Base-by-base conservation (phyloP, 2,113 vertebrate species). In the Pseudopipra pipra region DNA sequence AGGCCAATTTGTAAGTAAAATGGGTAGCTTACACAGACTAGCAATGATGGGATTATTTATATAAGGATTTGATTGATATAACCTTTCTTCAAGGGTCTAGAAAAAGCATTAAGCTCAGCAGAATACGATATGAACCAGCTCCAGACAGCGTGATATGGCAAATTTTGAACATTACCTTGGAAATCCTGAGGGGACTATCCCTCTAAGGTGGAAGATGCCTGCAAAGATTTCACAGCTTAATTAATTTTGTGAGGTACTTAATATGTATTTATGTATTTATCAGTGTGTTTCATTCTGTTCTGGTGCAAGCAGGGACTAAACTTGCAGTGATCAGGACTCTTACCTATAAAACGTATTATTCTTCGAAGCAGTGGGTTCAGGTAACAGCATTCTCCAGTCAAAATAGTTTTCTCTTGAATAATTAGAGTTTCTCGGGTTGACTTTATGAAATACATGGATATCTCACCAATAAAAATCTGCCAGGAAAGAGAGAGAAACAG, bases 351-450 rank as follows among this genome's bases (percentile, higher is more conserved):
- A 96, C 99, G 98, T 92, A 99, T 97, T 94, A 99, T 98, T 97
- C 99, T 98, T 75, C 99, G 98, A 86, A 99, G 98, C 73, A 99
- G 98, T 24, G 99, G 99, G 95, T 99, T 99, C 97, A 99, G 98
- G 96, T 99, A 99, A 98, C 99, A 99, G 95, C 99, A 99, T 92
- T 99, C 99, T 93, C 99, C 99, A 9, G 99, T 99, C 85, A 99
- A 97, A 86, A 99, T 99, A 89, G 98, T 99, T 98, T 99, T 99
- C 98, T 99, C 99, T 96, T 99, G 99, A 88, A 98, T 97, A 96
- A 99, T 98, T 73, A 99, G 98, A 51, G 98, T 98, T 97, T 99
- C 99, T 97, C 99, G 98, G 20, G 99, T 99, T 52, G 99, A 99
- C 94, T 99, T 99, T 98, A 99, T 99, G 97, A 99, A 98, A 85